Evolutionary conservation across 2,113 vertebrate genomes (phyloP).

Genomic region (Nothocercus nigrocapillus): DNA sequence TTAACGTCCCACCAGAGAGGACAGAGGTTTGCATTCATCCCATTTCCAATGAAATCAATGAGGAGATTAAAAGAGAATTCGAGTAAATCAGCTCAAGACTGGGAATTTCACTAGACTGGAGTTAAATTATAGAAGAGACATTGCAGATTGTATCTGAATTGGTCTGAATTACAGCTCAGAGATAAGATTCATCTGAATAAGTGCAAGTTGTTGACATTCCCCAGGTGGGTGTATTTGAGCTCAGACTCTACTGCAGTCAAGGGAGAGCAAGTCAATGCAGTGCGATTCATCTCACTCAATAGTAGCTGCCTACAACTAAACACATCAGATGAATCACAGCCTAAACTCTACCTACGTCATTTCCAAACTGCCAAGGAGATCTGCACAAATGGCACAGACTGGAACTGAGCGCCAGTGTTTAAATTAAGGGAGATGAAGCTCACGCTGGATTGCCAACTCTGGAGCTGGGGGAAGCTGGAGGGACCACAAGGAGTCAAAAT

Average conservation of each 20-base stretch:
- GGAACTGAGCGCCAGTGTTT: rapidly evolving
- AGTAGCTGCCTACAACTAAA: not conserved
- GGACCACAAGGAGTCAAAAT: not conserved
- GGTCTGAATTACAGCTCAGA: not conserved
- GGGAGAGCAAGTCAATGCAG: not conserved
- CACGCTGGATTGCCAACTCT: not conserved
- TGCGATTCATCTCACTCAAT: not conserved
- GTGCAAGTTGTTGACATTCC: not conserved
- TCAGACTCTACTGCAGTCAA: not conserved
- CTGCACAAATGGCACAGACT: not conserved
- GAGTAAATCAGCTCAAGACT: not conserved
- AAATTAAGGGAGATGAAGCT: not conserved
- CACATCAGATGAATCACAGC: not conserved
- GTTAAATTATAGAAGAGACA: not conserved
- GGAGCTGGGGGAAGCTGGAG: not conserved
- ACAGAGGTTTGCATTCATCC: not conserved
- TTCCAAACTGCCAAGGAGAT: not conserved
- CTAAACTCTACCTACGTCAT: not conserved
- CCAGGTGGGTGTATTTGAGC: not conserved
- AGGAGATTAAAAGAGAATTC: not conserved
- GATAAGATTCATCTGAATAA: not conserved
- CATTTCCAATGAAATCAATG: not conserved
- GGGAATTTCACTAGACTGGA: not conserved
- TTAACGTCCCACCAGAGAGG: not conserved
- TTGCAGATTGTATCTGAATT: not conserved